phyloP scores from a whole-genome alignment of 2,888 invertebrate species.

The Erannis defoliaria region DNA sequence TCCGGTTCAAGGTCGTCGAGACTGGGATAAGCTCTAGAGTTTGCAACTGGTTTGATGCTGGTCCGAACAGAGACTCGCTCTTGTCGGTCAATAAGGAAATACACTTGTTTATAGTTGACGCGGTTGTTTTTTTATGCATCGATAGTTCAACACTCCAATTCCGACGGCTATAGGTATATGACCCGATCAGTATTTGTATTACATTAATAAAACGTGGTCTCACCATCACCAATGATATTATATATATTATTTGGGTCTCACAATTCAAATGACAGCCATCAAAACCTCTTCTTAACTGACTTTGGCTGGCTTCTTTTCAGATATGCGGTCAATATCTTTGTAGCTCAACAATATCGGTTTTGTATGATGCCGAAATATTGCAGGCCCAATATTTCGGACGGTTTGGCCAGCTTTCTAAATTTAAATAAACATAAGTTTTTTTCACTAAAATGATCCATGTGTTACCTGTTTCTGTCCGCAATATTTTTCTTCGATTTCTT shows the following conservation, averaged over 20 bases:
- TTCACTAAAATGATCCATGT: neutral
- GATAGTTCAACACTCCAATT: neutral
- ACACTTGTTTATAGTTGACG: constrained; percentile 1
- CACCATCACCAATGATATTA: too few relatives aligned
- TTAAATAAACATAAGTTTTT: neutral
- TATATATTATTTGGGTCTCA: too few relatives aligned
- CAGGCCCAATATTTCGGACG: too few relatives aligned
- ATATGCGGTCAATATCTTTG: too few relatives aligned
- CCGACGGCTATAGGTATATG: too few relatives aligned
- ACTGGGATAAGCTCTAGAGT: constrained; percentile 32
- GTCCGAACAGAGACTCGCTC: constrained; percentile 2
- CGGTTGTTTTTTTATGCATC: neutral
- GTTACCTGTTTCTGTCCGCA: constrained; percentile 5
- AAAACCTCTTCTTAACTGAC: too few relatives aligned
- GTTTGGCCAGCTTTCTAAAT: constrained; percentile 13
- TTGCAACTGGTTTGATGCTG: constrained; percentile 3
- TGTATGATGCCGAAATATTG: too few relatives aligned
- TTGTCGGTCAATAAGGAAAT: constrained; percentile 8
- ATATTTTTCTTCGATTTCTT: constrained; percentile 6
- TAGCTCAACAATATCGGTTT: too few relatives aligned
- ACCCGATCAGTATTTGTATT: too few relatives aligned
- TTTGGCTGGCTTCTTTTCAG: too few relatives aligned
- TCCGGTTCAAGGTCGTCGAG: constrained; percentile 61
- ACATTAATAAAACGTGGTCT: too few relatives aligned
- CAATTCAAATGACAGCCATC: too few relatives aligned